Evolutionary conservation across 1,140 invertebrate genomes (phyloP).

Genomic region (Eufriesea mexicana): DNA sequence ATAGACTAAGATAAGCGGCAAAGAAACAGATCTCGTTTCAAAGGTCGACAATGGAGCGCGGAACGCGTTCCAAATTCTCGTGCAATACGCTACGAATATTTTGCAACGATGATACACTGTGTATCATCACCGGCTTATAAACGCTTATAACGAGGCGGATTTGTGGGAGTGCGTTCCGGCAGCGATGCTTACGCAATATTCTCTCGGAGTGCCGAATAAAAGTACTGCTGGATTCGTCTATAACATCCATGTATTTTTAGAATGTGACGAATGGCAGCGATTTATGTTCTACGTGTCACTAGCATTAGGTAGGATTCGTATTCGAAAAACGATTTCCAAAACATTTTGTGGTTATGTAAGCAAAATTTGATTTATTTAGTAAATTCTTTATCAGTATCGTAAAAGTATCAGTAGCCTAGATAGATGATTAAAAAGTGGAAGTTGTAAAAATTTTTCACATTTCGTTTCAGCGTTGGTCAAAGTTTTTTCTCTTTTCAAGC

Average conservation of each 20-base stretch:
- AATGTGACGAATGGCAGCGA: conserved; percentile 51
- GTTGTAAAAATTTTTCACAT: neutral
- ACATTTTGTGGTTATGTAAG: neutral
- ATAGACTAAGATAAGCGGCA: conserved; percentile 44
- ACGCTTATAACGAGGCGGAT: conserved; percentile 45
- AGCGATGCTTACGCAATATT: conserved; percentile 69
- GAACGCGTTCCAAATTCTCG: conserved; percentile 39
- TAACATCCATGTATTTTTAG: conserved; percentile 76
- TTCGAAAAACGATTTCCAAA: neutral
- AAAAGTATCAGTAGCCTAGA: neutral
- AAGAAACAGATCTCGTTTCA: conserved; percentile 28
- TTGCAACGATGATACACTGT: conserved; percentile 15
- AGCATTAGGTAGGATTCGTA: neutral
- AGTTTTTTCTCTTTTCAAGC: no score
- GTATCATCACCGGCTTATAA: conserved; percentile 25
- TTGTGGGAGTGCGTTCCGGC: conserved; percentile 48
- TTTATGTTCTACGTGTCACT: conserved; percentile 5
- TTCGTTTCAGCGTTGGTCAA: no score
- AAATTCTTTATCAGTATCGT: neutral
- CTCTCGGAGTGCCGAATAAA: conserved; percentile 63
- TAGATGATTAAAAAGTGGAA: neutral
- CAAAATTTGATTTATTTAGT: neutral
- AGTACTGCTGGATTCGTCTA: conserved; percentile 74
- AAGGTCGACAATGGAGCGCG: conserved; percentile 22
- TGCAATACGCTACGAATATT: conserved; percentile 21